Evolutionary conservation across 2,797 vertebrate genomes (phyloP), one percentile per base, ranked within the genome.

Genomic region (Dendrocincla fuliginosa): DNA sequence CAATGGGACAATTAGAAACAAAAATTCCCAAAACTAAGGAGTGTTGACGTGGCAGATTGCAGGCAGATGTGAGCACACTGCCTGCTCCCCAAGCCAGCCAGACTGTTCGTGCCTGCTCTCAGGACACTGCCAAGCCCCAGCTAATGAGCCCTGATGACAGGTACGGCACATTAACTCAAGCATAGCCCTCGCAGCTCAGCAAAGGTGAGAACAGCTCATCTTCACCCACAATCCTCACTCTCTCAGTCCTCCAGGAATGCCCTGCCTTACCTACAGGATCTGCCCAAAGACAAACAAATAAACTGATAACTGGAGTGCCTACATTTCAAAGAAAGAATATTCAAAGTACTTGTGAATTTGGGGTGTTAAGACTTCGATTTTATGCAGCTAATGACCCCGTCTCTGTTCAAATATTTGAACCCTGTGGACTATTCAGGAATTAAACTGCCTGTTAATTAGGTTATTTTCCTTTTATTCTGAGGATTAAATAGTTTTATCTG

Each of bases 71-170:
- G 77, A 76, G 78, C 14, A 3, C 28, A 0, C 64, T 89, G 94
- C 84, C 75, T 89, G 91, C 84, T 94, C 78, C 39, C 81, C 3
- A 53, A 87, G 94, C 95, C 94, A 87, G 41, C 17, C 63, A 18
- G 67, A 32, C 91, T 79, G 90, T 87, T 95, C 18, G 0, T 94
- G 93, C 68, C 81, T 90, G 91, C 44, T 30, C 25, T 73, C 8
- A 89, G 91, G 93, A 81, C 52, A 4, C 44, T 60, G 91, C 94
- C 96, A 92, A 93, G 82, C 87, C 93, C 65, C 2, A n/a, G 68
- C 41, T 92, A 93, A 91, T 85, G 79, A 95, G 82, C 71, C 44
- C 68, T 74, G 87, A 84, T 85, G 96, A 95, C 84, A 95, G 94
- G 94, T 93, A 87, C 37, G 10, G 49, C 57, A 3, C 53, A 70